These are phyloP conservation scores for Polylopha cassiicola DNA, from an alignment of 2,888 invertebrate genomes.

Conservation along the genomic window DNA sequence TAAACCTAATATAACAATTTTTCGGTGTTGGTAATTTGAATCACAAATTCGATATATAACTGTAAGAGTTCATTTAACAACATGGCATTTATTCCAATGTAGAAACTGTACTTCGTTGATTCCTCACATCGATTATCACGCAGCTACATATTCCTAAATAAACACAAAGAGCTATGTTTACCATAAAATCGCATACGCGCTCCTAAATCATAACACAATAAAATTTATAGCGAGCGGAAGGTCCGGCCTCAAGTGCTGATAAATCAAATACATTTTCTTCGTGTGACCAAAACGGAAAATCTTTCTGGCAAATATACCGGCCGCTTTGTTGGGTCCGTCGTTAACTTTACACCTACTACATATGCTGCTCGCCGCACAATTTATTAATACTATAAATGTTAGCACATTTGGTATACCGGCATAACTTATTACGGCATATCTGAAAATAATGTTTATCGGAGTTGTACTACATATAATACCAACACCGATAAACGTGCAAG, in stretches of 20 bases:
- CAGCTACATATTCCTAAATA: conserved; percentile 56
- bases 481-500: too few relatives aligned
- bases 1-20: too few relatives aligned
- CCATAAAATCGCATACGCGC: conserved; percentile 72
- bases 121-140: conserved; percentile 33
- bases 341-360: conserved; percentile 21
- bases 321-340: conserved; percentile 20
- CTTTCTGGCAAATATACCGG: conserved; percentile 64
- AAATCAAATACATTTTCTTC: conserved; percentile 75
- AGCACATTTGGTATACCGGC: not conserved
- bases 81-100: too few relatives aligned
- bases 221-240: conserved; percentile 74
- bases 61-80: too few relatives aligned
- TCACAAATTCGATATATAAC: too few relatives aligned
- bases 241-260: conserved; percentile 75
- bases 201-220: conserved; percentile 76
- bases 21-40: too few relatives aligned
- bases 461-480: too few relatives aligned
- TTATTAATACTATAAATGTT: conserved; percentile 10
- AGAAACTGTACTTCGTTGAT: too few relatives aligned
- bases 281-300: conserved; percentile 67
- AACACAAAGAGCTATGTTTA: conserved; percentile 72
- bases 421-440: too few relatives aligned
- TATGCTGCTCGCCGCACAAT: conserved; percentile 8
- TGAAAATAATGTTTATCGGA: too few relatives aligned